These are phyloP conservation scores for Saccopteryx bilineata DNA, from an alignment of 2,113 vertebrate species.

Conservation along the genomic window DNA sequence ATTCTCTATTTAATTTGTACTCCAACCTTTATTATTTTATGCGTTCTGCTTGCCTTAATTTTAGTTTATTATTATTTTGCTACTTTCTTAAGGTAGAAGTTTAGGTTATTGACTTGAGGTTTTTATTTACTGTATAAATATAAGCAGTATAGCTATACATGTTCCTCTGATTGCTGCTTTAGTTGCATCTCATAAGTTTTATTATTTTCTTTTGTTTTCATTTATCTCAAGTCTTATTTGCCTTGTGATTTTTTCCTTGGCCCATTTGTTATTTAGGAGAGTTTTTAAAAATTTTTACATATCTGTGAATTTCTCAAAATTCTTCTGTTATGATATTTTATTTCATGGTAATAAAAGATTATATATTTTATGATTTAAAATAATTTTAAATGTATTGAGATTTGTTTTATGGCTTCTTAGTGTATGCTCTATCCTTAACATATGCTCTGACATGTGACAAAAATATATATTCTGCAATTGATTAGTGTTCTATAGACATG, in stretches of 20 bases:
- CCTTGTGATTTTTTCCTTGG: background rate
- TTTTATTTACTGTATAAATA: background rate
- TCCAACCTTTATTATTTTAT: background rate
- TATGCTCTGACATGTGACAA: background rate
- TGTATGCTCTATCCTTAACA: background rate
- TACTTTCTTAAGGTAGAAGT: background rate
- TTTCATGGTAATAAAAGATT: background rate
- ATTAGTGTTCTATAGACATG: background rate
- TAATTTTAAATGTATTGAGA: background rate
- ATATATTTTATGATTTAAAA: background rate
- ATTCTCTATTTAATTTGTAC: background rate
- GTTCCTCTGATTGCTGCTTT: background rate
- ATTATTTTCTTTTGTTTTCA: background rate
- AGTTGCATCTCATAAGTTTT: background rate
- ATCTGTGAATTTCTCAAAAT: conserved; percentile 50
- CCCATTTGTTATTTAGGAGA: background rate
- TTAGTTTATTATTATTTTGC: conserved; percentile 23
- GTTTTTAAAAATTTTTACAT: background rate
- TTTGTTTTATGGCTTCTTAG: background rate
- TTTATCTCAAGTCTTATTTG: conserved; percentile 33
- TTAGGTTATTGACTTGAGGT: background rate
- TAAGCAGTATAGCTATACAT: background rate
- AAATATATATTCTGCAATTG: background rate
- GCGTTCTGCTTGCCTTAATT: background rate
- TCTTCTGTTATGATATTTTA: background rate